Percentiles rank a stretch among this genome's conserved stretches.
These are phyloP conservation scores for Phylloscopus collybita DNA, from an alignment of 2,797 vertebrate species.

Conservation along the genomic window DNA sequence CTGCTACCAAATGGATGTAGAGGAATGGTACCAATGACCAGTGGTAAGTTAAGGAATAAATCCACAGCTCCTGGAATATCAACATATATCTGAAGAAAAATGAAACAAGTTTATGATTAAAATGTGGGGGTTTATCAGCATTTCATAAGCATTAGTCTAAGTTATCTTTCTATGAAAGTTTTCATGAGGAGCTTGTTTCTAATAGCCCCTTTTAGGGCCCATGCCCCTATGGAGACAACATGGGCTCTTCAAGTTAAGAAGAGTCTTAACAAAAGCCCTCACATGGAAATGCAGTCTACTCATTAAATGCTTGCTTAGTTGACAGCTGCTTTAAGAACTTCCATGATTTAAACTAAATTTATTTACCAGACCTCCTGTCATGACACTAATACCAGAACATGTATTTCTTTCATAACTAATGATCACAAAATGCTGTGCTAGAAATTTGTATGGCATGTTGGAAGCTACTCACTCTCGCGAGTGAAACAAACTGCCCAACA, in stretches of 20 bases:
- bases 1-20: slow-evolving; percentile 88
- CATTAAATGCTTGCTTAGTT: not conserved
- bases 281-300: not conserved
- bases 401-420: not conserved
- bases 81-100: slow-evolving; percentile 87
- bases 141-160: not conserved
- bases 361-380: not conserved
- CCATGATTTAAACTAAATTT: not conserved
- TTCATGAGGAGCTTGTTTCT: not conserved
- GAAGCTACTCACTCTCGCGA: not conserved
- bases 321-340: not conserved
- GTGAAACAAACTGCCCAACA: slow-evolving; percentile 28
- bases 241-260: not conserved
- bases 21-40: slow-evolving; percentile 95
- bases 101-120: not conserved
- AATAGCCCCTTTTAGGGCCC: not conserved
- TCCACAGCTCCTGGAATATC: slow-evolving; percentile 94
- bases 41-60: slow-evolving; percentile 89
- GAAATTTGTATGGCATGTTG: not conserved
- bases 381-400: not conserved
- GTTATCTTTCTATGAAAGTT: not conserved
- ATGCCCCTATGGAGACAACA: not conserved
- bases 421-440: not conserved
- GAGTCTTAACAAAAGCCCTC: not conserved
- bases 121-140: not conserved